Conservation (phyloP, 1,140 invertebrate genomes). For the Sweltsa coloradensis region DNA sequence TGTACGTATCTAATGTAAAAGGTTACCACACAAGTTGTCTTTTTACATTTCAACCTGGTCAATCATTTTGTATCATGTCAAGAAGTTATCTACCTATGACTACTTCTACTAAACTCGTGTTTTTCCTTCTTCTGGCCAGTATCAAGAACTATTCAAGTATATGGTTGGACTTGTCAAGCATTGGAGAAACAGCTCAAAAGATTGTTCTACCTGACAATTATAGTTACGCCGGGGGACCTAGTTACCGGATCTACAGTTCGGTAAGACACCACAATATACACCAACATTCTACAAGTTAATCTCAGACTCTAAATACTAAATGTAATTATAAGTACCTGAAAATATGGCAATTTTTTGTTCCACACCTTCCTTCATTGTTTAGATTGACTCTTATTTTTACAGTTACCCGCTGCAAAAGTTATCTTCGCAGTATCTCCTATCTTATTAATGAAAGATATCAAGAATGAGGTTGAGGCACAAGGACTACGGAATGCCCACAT, state of each 20-base stretch:
- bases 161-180: slow-evolving; percentile 25
- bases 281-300: background rate
- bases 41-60: too few relatives aligned
- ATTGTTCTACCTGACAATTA: slow-evolving; percentile 32
- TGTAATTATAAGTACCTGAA: background rate
- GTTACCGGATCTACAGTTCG: slow-evolving; percentile 31
- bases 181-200: slow-evolving; percentile 19
- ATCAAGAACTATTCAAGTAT: slow-evolving; percentile 28
- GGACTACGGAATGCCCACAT: slow-evolving; percentile 47
- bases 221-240: slow-evolving; percentile 29
- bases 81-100: too few relatives aligned
- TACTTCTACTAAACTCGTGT: too few relatives aligned
- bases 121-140: too few relatives aligned
- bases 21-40: too few relatives aligned
- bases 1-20: too few relatives aligned
- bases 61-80: too few relatives aligned
- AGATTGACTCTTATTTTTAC: background rate
- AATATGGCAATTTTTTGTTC: background rate
- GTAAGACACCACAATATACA: slow-evolving; percentile 19
- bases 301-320: background rate
- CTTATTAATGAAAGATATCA: slow-evolving; percentile 38
- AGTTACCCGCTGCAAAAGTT: slow-evolving; percentile 24
- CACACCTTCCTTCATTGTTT: background rate
- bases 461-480: slow-evolving; percentile 44
- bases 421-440: slow-evolving; percentile 27